Evolutionary conservation across 2,797 vertebrate species (phyloP).

Genomic region (Adrianichthys oophorus): DNA sequence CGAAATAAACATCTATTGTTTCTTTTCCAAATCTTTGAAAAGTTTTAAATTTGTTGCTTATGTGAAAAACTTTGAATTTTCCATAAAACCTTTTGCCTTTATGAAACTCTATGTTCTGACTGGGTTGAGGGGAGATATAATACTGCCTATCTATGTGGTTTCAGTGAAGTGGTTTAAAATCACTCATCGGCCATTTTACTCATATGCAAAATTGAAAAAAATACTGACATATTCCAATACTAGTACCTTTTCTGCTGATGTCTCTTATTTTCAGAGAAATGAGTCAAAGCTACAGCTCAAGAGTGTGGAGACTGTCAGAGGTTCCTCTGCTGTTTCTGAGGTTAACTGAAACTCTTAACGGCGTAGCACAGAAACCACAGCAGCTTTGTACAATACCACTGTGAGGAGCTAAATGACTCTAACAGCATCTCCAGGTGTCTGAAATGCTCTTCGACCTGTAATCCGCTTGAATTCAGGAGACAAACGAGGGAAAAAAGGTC

Average conservation of each 20-base stretch:
- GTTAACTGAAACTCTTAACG: constrained; percentile 54
- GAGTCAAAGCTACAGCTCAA: constrained; percentile 65
- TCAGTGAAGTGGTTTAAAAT: no score
- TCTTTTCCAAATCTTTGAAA: no score
- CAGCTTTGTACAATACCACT: constrained; percentile 15
- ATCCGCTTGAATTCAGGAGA: constrained; percentile 29
- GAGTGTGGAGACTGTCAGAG: constrained; percentile 48
- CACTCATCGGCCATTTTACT: no score
- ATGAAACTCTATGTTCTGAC: no score
- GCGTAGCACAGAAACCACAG: constrained; percentile 18
- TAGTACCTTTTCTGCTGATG: background rate
- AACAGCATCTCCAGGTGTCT: constrained; percentile 58
- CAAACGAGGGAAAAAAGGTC: constrained; percentile 48
- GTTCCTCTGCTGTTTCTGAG: constrained; percentile 52
- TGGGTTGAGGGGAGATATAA: no score
- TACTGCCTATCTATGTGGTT: no score
- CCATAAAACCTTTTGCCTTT: no score
- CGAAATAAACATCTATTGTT: no score
- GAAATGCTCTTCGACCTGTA: constrained; percentile 24
- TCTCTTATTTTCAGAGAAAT: constrained; percentile 63
- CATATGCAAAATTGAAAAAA: background rate
- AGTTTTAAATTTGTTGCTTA: no score
- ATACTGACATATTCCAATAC: background rate
- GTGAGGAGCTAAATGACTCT: constrained; percentile 37
- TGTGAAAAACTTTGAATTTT: no score